phyloP scores from a whole-genome alignment of 2,888 invertebrate genomes.

The Alcis repandata region DNA sequence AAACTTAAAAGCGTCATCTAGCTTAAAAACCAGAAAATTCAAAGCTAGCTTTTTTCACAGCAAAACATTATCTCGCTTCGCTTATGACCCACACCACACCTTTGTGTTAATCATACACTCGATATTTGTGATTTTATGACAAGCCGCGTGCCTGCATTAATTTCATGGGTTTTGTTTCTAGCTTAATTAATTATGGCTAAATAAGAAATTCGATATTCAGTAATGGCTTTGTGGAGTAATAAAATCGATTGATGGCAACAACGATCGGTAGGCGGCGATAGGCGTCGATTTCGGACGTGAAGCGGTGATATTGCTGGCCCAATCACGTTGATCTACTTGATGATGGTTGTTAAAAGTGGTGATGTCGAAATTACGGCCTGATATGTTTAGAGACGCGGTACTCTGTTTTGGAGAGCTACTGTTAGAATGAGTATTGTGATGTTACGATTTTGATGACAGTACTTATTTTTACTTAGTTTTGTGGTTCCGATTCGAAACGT shows the following conservation, averaged over 20 bases:
- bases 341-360: no score
- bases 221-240: constrained; percentile 19
- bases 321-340: constrained; percentile 20
- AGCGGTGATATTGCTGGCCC: constrained; percentile 15
- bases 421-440: no score
- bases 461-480: no score
- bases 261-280: constrained; percentile 20
- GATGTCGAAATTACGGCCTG: no score
- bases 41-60: no score
- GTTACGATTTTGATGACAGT: no score
- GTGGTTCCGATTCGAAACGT: no score
- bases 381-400: no score
- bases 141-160: constrained; percentile 56
- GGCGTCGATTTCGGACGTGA: constrained; percentile 8
- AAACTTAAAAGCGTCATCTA: no score
- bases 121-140: constrained; percentile 72
- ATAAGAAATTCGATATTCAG: constrained; percentile 41
- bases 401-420: no score
- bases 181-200: constrained; percentile 43
- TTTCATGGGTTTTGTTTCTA: constrained; percentile 36
- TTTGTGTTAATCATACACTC: constrained; percentile 62
- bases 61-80: not conserved
- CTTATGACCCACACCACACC: constrained; percentile 43
- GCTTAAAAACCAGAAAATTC: no score
- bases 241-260: constrained; percentile 32